Conservation (phyloP, 2,797 vertebrate species). For the Bryconaethiops microstoma region DNA sequence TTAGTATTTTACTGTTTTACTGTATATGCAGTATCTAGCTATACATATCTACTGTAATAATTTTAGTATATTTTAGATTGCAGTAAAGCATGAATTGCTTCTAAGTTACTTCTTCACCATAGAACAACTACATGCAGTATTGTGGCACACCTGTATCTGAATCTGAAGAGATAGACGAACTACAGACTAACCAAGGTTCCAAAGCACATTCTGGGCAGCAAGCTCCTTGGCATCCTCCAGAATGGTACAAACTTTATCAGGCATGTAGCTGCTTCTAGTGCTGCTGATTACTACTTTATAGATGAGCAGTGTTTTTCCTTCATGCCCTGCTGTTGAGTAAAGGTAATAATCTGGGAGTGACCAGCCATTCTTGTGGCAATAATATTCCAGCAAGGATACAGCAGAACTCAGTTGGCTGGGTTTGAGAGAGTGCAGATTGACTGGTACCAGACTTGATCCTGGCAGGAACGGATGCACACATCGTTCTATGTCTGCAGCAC, state of each 20-base stretch:
- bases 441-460: slow-evolving; percentile 82
- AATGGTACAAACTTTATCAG: slow-evolving; percentile 85
- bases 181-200: slow-evolving; percentile 81
- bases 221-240: slow-evolving; percentile 92
- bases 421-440: slow-evolving; percentile 85
- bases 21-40: too few species aligned
- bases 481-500: slow-evolving; percentile 76
- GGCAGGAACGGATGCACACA: slow-evolving; percentile 81
- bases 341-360: slow-evolving; percentile 88
- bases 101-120: background rate
- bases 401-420: slow-evolving; percentile 87
- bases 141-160: background rate
- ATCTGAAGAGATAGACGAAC: background rate
- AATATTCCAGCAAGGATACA: slow-evolving; percentile 87
- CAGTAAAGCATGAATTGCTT: too few species aligned
- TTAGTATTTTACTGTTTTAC: too few species aligned
- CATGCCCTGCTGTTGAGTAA: slow-evolving; percentile 83
- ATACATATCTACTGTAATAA: background rate
- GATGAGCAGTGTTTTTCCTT: slow-evolving; percentile 80
- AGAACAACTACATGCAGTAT: background rate
- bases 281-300: slow-evolving; percentile 83
- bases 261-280: slow-evolving; percentile 82
- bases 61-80: background rate
- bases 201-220: slow-evolving; percentile 86
- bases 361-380: slow-evolving; percentile 89